Evolutionary conservation across 2,113 vertebrate species (phyloP).

Genomic region (Halcyon senegalensis): DNA sequence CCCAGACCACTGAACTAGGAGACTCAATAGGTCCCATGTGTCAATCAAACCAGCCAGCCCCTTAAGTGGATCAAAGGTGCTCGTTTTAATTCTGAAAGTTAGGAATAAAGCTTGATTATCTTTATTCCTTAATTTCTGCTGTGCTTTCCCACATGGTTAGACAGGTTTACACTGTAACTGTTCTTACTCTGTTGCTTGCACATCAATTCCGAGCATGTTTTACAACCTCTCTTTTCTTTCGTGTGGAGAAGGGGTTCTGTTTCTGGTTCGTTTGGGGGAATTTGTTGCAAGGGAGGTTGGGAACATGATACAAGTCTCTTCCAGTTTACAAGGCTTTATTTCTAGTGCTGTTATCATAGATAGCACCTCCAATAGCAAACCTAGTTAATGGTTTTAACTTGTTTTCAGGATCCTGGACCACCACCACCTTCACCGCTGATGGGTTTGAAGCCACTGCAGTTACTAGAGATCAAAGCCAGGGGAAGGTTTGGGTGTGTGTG

Average conservation of each 20-base stretch:
- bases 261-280: background rate
- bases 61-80: background rate
- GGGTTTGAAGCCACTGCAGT: constrained; percentile 93
- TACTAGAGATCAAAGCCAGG: constrained; percentile 95
- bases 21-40: background rate
- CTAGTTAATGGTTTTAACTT: background rate
- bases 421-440: constrained; percentile 90
- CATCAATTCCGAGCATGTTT: background rate
- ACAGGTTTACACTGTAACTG: too few species aligned
- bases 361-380: background rate
- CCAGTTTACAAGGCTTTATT: background rate
- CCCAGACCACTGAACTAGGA: background rate
- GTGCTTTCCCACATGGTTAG: background rate
- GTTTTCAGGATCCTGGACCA: constrained; percentile 89
- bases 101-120: constrained; percentile 17
- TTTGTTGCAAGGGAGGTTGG: background rate
- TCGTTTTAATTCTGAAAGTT: background rate
- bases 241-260: background rate
- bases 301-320: background rate
- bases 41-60: background rate
- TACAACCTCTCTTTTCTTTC: background rate
- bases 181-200: background rate
- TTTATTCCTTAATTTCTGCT: background rate
- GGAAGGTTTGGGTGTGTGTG: constrained; percentile 97
- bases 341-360: background rate